Evolutionary conservation across 2,888 invertebrate genomes (phyloP).

Genomic region (Acanthosepion lycidas): DNA sequence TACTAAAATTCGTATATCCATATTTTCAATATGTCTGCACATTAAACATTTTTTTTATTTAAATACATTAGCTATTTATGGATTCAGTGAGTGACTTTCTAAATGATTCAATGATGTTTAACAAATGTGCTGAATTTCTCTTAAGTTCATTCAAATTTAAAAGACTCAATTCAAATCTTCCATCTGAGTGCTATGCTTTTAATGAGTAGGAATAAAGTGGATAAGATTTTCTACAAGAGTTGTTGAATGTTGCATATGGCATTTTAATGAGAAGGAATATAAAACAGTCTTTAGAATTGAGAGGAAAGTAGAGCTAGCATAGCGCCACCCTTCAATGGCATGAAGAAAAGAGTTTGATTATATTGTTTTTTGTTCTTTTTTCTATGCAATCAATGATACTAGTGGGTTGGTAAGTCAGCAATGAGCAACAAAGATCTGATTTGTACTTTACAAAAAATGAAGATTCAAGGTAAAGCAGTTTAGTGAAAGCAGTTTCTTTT

Average conservation of each 20-base stretch:
- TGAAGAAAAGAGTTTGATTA: neutral
- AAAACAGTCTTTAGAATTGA: neutral
- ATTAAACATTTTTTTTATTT: neutral
- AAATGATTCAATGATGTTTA: neutral
- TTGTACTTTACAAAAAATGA: neutral
- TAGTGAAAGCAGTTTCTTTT: neutral
- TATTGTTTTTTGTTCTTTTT: neutral
- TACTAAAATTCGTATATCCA: neutral
- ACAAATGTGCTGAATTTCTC: neutral
- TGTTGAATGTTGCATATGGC: neutral
- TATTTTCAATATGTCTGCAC: slow-evolving; percentile 20
- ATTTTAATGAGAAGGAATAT: slow-evolving; percentile 6
- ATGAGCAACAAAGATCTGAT: neutral
- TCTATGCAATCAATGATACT: neutral
- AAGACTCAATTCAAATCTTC: neutral
- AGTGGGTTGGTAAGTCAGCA: neutral
- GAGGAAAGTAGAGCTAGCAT: neutral
- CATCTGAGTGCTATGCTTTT: neutral
- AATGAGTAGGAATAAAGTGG: neutral
- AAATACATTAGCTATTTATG: neutral
- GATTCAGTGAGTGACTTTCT: neutral
- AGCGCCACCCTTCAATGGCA: neutral
- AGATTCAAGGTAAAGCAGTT: neutral
- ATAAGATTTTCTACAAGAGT: neutral
- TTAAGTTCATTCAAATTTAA: neutral